These are phyloP conservation scores for Helicoverpa armigera DNA, from an alignment of 1,140 invertebrate genomes.

Conservation along the genomic window DNA sequence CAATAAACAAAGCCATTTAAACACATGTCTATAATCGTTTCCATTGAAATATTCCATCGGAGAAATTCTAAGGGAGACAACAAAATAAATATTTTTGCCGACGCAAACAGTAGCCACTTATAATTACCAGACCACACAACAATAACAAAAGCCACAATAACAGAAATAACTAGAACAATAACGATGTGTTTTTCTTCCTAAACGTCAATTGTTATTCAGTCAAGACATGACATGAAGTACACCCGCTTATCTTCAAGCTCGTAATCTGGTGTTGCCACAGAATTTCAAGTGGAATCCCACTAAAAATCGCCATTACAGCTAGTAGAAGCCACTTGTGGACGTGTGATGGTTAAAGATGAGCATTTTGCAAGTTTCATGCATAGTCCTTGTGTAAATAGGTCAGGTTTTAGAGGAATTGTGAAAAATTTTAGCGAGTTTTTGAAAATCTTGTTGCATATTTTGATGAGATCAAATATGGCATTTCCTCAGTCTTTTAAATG, in stretches of 20 bases:
- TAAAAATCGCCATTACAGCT: conserved; percentile 2
- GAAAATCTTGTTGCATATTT: no score
- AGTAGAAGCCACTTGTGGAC: conserved; percentile 20
- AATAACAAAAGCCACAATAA: no score
- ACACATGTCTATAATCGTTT: no score
- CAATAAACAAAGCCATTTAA: no score
- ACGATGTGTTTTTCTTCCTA: not conserved
- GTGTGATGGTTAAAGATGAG: conserved; percentile 3
- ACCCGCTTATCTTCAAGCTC: not conserved
- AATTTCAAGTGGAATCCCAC: conserved; percentile 2
- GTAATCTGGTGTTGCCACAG: not conserved
- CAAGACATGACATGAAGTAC: conserved; percentile 1
- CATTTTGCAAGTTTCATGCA: not conserved
- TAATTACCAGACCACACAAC: no score
- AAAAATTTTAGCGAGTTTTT: no score
- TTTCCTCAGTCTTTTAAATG: no score
- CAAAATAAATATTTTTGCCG: no score
- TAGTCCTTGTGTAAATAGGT: not conserved
- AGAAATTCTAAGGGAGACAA: no score
- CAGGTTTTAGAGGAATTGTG: not conserved
- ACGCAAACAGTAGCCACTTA: no score
- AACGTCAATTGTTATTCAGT: conserved; percentile 8
- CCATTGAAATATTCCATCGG: no score
- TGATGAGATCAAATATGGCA: no score
- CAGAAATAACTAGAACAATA: not conserved